Evolutionary conservation across 2,797 vertebrate species (phyloP).

Genomic region (Telmatherina bonti): DNA sequence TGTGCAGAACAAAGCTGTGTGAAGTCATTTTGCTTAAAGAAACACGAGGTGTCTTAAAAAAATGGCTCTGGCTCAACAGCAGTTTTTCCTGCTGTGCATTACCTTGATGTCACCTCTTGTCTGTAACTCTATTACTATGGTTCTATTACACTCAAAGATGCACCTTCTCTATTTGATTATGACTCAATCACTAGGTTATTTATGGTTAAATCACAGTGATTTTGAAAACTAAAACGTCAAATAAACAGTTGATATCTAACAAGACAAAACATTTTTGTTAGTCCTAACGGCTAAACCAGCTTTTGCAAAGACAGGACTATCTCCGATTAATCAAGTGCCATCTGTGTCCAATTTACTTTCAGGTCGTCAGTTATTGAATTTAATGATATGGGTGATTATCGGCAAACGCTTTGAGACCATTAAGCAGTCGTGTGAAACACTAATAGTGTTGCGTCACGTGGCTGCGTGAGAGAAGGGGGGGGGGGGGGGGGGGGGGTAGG

Average conservation of each 20-base stretch:
- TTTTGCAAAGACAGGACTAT: slow-evolving; percentile 51
- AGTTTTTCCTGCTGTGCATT: no score
- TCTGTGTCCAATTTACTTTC: slow-evolving; percentile 75
- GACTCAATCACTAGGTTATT: no score
- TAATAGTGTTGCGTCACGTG: slow-evolving; percentile 84
- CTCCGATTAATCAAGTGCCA: slow-evolving; percentile 66
- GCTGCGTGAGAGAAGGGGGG: slow-evolving; percentile 54
- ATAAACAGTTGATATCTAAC: slow-evolving; percentile 7
- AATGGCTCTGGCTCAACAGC: no score
- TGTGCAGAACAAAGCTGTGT: no score
- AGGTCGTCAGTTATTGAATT: slow-evolving; percentile 78
- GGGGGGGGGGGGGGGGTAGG: no score
- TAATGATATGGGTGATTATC: slow-evolving; percentile 83
- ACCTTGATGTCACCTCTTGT: not conserved
- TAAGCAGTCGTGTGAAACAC: slow-evolving; percentile 78
- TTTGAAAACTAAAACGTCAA: no score
- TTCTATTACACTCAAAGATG: not conserved
- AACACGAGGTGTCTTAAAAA: no score
- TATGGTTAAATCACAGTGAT: no score
- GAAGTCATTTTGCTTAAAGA: no score
- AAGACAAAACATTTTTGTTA: slow-evolving; percentile 18
- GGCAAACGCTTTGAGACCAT: slow-evolving; percentile 78
- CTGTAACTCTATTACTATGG: not conserved
- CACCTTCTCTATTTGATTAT: no score
- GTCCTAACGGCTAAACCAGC: slow-evolving; percentile 23